Evolutionary conservation across 2,797 vertebrate genomes (phyloP).

Genomic region (Lepilemur ruficaudatus): DNA sequence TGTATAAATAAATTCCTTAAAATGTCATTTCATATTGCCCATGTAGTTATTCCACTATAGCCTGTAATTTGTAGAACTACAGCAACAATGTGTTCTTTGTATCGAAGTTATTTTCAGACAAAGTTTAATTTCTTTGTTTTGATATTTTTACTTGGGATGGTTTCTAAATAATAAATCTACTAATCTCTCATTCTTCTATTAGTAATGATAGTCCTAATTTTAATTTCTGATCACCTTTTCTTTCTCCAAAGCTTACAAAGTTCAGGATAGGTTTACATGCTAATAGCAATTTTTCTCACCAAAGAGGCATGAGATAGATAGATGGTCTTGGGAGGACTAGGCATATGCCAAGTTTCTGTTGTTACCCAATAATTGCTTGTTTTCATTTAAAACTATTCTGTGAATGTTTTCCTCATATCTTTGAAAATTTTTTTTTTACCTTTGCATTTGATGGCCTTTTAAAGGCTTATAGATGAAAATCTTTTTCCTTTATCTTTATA

Average conservation of each 20-base stretch:
- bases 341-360: not conserved
- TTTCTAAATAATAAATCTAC: slow-evolving; percentile 27
- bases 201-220: slow-evolving; percentile 20
- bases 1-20: not conserved
- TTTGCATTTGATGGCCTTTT: slow-evolving; percentile 16
- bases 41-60: not conserved
- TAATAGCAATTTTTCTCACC: not conserved
- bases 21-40: not conserved
- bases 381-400: slow-evolving; percentile 29
- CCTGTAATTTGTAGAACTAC: not conserved
- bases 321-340: not conserved
- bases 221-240: not conserved
- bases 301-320: not conserved
- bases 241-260: slow-evolving; percentile 22
- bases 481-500: slow-evolving; percentile 18
- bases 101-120: slow-evolving; percentile 43
- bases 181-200: not conserved
- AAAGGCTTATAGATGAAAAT: not conserved
- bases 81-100: not conserved
- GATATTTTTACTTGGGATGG: not conserved
- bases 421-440: slow-evolving; percentile 24
- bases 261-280: not conserved
- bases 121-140: slow-evolving; percentile 37
- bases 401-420: not conserved
- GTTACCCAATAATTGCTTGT: not conserved